Base-by-base conservation (phyloP, 1,140 invertebrate species). In the Caenorhabditis tropicalis region DNA sequence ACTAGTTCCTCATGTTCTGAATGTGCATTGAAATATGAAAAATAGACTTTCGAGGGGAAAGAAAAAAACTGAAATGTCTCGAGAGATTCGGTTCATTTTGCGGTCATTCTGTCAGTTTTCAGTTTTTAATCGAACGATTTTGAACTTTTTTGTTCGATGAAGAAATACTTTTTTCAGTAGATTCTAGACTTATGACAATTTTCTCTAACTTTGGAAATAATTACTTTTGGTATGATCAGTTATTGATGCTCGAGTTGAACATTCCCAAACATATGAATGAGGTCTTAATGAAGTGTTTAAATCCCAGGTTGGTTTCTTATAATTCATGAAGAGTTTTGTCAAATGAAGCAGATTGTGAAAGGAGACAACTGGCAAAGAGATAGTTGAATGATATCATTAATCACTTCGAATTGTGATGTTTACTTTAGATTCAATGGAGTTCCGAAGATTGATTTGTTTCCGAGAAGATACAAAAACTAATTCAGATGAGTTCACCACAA, bases 11-110 rank as follows among this genome's bases (percentile, higher is more conserved):
- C 36, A n/a, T 56, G 24, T 27, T 24, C 21, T 43, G 4, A 10
- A 12, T 12, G 12, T 21, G 19, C 65, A 74, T 74, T 51, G 19
- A 39, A 39, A 27, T 74, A 27, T 74, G 36, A 74, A 74, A 65
- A 33, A 65, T 65, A 65, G 58, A 65, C 58, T 65, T 65, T 33
- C 58, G 29, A 36, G 58, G 36, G 21, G 19, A 60, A 33, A 16
- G 19, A 24, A 33, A 65, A 65, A 19, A 33, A 24, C 15, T 4
- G 5, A 33, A 65, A 65, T 33, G 58, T 65, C 58, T 65, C 58
- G 29, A 65, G 58, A 65, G 58, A 65, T 65, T 65, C 29, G 58
- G 58, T 65, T 33, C 31, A 65, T 36, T 36, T 19, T 65, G 31
- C 2, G 58, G 19, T 33, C 58, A 36, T 65, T 33, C 16, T n/a